These are phyloP conservation scores for Rhodeus uyekii DNA, from an alignment of 2,797 vertebrate genomes.

Conservation along the genomic window DNA sequence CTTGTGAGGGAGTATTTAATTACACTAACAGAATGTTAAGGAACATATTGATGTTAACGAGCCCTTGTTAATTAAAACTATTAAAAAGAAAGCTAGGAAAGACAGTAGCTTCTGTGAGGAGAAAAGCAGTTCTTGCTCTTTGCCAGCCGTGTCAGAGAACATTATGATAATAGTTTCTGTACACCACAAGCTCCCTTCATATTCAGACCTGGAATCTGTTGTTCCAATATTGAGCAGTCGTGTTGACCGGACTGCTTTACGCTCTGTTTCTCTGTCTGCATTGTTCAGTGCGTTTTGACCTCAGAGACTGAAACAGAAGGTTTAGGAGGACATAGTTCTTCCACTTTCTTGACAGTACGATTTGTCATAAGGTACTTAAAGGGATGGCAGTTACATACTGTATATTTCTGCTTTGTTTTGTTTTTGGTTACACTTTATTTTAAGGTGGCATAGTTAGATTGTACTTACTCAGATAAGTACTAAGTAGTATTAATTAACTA, in stretches of 20 bases:
- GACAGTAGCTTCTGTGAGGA: not conserved
- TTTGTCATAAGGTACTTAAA: not conserved
- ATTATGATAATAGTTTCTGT: conserved; percentile 9
- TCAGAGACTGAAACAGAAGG: not conserved
- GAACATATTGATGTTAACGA: conserved; percentile 23
- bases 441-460: not conserved
- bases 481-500: not conserved
- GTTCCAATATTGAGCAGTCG: not conserved
- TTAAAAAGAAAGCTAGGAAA: not conserved
- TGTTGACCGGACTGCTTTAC: not conserved
- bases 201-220: conserved; percentile 4
- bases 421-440: not conserved
- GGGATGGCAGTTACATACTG: too few species aligned
- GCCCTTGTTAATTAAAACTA: conserved; percentile 31
- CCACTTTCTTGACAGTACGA: not conserved
- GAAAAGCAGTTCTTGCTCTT: conserved; percentile 8
- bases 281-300: not conserved
- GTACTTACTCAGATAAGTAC: too few species aligned
- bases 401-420: not conserved
- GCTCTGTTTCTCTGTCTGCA: not conserved
- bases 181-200: not conserved
- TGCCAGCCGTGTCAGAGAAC: not conserved
- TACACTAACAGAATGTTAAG: conserved; percentile 18
- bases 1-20: conserved; percentile 11
- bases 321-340: not conserved